phyloP scores from a whole-genome alignment of 1,140 invertebrate genomes.

The Leptonema lineaticorne region DNA sequence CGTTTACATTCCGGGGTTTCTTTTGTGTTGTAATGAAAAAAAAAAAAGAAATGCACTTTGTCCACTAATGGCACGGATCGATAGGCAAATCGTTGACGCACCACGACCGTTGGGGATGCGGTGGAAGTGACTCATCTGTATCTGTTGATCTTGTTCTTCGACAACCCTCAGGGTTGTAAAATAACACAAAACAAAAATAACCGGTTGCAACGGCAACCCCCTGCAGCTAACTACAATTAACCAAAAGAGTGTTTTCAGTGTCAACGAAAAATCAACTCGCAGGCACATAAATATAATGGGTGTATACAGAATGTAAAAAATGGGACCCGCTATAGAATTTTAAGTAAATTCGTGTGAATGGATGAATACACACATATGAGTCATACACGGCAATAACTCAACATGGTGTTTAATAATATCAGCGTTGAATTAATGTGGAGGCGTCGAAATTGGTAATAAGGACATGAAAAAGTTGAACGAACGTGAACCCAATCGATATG shows the following conservation, averaged over 20 bases:
- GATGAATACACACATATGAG: too few relatives aligned
- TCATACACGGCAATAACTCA: too few relatives aligned
- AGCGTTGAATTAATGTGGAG: too few relatives aligned
- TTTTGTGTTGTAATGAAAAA: neutral
- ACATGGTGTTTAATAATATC: too few relatives aligned
- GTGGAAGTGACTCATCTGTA: conserved; percentile 12
- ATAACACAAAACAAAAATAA: conserved; percentile 2
- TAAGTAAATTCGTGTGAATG: too few relatives aligned
- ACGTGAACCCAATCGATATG: too few relatives aligned
- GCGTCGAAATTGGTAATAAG: too few relatives aligned
- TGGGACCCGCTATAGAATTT: neutral
- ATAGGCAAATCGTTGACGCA: neutral
- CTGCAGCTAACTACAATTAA: conserved; percentile 27
- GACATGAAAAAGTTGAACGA: too few relatives aligned
- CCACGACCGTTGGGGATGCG: neutral
- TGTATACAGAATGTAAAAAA: neutral
- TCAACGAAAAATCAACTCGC: conserved; percentile 20
- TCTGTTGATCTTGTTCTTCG: neutral
- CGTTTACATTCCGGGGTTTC: too few relatives aligned
- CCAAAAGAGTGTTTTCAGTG: conserved; percentile 26
- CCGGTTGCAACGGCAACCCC: too few relatives aligned
- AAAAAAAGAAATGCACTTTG: neutral
- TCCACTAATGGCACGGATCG: neutral
- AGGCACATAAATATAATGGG: too few relatives aligned
- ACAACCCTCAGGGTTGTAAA: neutral